phyloP scores from a whole-genome alignment of 2,888 invertebrate species.

The Netelia inedita region DNA sequence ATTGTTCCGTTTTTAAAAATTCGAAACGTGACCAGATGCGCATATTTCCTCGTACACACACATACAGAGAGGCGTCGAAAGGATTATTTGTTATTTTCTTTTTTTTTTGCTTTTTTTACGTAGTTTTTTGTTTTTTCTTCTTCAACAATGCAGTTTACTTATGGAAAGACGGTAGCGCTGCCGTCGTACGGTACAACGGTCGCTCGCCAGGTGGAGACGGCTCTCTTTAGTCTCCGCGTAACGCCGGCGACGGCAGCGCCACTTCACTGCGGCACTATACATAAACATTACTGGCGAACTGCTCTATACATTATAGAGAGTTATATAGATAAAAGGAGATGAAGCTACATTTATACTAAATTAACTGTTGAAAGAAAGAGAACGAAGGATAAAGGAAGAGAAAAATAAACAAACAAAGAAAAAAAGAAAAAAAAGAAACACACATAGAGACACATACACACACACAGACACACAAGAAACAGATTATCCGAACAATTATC shows the following conservation, averaged over 20 bases:
- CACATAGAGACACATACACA: too few relatives aligned
- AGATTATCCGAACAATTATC: slow-evolving; percentile 55
- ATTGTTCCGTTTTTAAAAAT: not conserved
- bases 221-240: slow-evolving; percentile 5
- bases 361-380: slow-evolving; percentile 52
- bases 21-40: slow-evolving; percentile 22
- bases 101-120: slow-evolving; percentile 65
- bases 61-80: slow-evolving; percentile 36
- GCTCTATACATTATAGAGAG: slow-evolving; percentile 47
- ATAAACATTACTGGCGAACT: slow-evolving; percentile 67
- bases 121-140: slow-evolving; percentile 60
- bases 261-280: slow-evolving; percentile 75
- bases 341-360: slow-evolving; percentile 69
- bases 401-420: slow-evolving; percentile 20
- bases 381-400: slow-evolving; percentile 27
- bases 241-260: slow-evolving; percentile 48
- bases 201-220: not conserved
- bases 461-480: not conserved
- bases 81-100: slow-evolving; percentile 54
- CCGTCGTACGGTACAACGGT: slow-evolving; percentile 16
- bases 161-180: slow-evolving; percentile 63
- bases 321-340: slow-evolving; percentile 52
- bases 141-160: slow-evolving; percentile 72
- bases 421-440: slow-evolving; percentile 29
- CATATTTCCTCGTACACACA: slow-evolving; percentile 31